Percentiles rank a stretch among this genome's conserved stretches.
phyloP scores from a whole-genome alignment of 2,888 invertebrate species.

The Diplolepis rosae region DNA sequence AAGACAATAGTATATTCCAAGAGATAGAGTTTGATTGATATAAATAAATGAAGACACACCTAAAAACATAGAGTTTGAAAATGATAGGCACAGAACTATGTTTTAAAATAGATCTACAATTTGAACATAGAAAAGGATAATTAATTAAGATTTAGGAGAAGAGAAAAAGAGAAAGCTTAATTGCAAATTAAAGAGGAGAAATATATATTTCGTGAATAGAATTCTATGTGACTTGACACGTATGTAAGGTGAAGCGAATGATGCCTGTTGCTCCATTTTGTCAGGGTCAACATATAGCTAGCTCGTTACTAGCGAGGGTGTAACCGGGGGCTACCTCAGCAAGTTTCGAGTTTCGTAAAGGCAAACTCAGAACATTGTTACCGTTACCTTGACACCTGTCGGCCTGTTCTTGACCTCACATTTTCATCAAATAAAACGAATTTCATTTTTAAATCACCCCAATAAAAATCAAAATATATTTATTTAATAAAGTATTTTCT shows the following conservation, averaged over 20 bases:
- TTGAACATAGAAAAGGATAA: too few species aligned
- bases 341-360: too few species aligned
- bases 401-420: background rate
- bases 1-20: too few species aligned
- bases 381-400: background rate
- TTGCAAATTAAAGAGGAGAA: too few species aligned
- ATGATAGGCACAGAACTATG: too few species aligned
- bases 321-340: background rate
- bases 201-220: too few species aligned
- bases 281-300: background rate
- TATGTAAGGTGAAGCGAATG: background rate
- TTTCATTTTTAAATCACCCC: background rate
- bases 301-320: background rate
- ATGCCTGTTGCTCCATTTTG: slow-evolving; percentile 21
- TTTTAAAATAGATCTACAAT: too few species aligned
- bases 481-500: background rate
- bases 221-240: background rate
- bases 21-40: too few species aligned
- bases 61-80: too few species aligned
- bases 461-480: background rate
- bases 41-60: too few species aligned
- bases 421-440: background rate
- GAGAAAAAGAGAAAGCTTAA: too few species aligned
- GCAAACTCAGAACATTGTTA: background rate
- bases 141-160: too few species aligned